A percentile compares a stretch with the other conserved stretches of the same genome.
Conservation (phyloP, 2,888 invertebrate genomes). For the Adelphocoris suturalis region DNA sequence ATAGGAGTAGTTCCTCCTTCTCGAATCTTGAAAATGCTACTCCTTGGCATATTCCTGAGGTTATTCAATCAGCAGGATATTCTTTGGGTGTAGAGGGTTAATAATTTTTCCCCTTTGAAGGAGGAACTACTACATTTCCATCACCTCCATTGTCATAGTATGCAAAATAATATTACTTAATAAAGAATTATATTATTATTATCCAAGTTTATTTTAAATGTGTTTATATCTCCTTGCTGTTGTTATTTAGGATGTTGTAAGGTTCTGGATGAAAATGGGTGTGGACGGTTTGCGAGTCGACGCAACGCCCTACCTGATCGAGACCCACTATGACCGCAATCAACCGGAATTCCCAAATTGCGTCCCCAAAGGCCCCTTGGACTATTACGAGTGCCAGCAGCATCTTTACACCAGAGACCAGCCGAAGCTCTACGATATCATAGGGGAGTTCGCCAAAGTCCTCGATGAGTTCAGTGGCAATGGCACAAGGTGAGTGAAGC, state of each 20-base stretch:
- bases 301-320: constrained; percentile 85
- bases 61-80: too few species aligned
- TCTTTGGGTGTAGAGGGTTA: too few species aligned
- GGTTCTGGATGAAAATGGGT: constrained; percentile 87
- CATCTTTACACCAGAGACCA: constrained; percentile 84
- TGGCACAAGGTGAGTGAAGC: constrained; percentile 43
- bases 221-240: too few species aligned
- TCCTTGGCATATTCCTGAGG: too few species aligned
- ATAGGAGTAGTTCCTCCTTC: too few species aligned
- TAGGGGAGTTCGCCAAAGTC: constrained; percentile 82
- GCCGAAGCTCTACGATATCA: constrained; percentile 81
- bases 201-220: too few species aligned
- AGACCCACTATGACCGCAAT: constrained; percentile 81
- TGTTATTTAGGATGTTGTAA: constrained; percentile 77
- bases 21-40: too few species aligned
- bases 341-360: constrained; percentile 81
- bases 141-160: too few species aligned
- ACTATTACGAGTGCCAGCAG: constrained; percentile 78
- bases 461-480: constrained; percentile 80
- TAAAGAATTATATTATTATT: too few species aligned
- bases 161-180: too few species aligned
- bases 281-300: constrained; percentile 91
- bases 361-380: constrained; percentile 57
- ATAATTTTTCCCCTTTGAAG: too few species aligned
- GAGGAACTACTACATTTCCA: too few species aligned